Conservation (phyloP, 2,113 vertebrate genomes). For the Myiopsitta monachus region DNA sequence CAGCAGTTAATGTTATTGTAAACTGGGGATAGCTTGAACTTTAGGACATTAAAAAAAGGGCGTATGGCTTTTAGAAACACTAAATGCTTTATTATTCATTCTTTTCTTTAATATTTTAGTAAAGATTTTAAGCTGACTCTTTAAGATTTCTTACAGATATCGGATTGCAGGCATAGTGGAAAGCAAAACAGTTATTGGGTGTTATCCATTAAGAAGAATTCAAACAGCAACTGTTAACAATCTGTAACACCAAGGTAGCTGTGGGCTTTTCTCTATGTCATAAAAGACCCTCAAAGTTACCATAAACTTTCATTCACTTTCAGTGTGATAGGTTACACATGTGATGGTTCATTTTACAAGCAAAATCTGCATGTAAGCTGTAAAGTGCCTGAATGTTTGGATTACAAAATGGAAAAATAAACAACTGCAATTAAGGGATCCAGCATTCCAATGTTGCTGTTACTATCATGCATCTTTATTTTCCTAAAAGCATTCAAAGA, state of each 20-base stretch:
- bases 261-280: not conserved
- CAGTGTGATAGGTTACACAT: conserved; percentile 44
- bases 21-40: conserved; percentile 29
- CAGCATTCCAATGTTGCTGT: not conserved
- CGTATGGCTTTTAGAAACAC: conserved; percentile 43
- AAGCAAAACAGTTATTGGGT: conserved; percentile 59
- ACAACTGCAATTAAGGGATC: conserved; percentile 29
- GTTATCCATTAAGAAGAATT: conserved; percentile 59
- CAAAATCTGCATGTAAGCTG: conserved; percentile 31
- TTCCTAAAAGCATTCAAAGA: conserved; percentile 24
- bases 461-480: not conserved
- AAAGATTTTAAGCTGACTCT: conserved; percentile 34
- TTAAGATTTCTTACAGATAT: conserved; percentile 37
- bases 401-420: conserved; percentile 38
- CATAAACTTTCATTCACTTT: conserved; percentile 42
- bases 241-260: conserved; percentile 22
- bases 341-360: conserved; percentile 60
- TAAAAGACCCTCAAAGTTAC: conserved; percentile 55
- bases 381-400: conserved; percentile 19
- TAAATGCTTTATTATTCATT: conserved; percentile 42
- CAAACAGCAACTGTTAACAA: conserved; percentile 53
- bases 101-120: conserved; percentile 32
- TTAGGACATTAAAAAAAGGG: conserved; percentile 19
- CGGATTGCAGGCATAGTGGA: conserved; percentile 9
- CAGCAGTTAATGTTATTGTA: conserved; percentile 12